Base-by-base conservation (phyloP, 2,888 invertebrate genomes). In the Amblyteles armatorius region DNA sequence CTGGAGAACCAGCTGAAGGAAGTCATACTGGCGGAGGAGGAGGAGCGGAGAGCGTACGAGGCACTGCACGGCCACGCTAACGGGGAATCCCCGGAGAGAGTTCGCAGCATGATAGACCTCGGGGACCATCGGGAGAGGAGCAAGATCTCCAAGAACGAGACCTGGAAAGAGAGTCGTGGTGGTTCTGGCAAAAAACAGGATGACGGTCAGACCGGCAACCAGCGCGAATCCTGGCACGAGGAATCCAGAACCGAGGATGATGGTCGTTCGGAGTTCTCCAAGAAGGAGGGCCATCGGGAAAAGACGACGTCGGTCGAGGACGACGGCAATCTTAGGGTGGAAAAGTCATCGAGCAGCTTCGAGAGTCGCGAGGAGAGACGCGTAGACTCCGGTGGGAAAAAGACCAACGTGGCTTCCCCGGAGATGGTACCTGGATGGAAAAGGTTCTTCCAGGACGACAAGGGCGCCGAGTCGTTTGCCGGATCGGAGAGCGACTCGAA, bases 1-100 rank as follows among this genome's bases (percentile, higher is more conserved):
- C 76, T 93, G 81, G 92, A 93, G 68, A 88, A 90, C 74, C 91
- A 92, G 72, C 81, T 93, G 80, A 90, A 89, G 60, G 89, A 93
- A 5, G 93, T 91, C 0, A 89, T 93, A 16, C 19, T 91, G 3
- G 90, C 91, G 0, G 93, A 92, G 76, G 92, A 92, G 67, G 92
- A 91, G 36, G 91, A 92, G 68, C 84, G 74, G 16, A 88, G 82
- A 52, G 90, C 89, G 0, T 89, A 87, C 36, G 88, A 89, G 52
- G 88, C 89, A 16, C 90, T 90, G 29, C 88, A 88, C 13, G 76
- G 74, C 11, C 87, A 90, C 11, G 68, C 83, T 1, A 79, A 80
- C 33, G 9, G n/a, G 11, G 83, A 78, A 9, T 65, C 67, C 9
- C 65, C 26, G n/a, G 60, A 71, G 1, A 83, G 57, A 50, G 50